Conservation (phyloP, 2,888 invertebrate species). For the Lepetodrilus schrolli region DNA sequence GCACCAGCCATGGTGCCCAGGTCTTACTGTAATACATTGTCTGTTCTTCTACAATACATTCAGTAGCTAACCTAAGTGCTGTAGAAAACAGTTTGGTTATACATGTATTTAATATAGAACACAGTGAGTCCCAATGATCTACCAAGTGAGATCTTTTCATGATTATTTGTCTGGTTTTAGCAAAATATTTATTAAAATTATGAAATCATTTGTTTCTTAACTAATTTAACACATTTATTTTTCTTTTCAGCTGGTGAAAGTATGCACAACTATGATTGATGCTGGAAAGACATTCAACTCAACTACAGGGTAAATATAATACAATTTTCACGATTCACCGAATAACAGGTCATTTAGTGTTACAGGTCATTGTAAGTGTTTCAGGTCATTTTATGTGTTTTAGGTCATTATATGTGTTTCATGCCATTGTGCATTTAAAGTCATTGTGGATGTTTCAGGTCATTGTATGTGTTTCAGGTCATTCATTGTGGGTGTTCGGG, state of each 20-base stretch:
- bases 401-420: too few relatives aligned
- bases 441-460: background rate
- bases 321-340: too few relatives aligned
- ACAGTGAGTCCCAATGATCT: background rate
- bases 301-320: slow-evolving; percentile 92
- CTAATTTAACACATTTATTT: background rate
- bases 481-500: slow-evolving; percentile 87
- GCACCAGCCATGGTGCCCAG: too few relatives aligned
- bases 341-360: too few relatives aligned
- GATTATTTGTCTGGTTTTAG: background rate
- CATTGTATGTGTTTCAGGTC: slow-evolving; percentile 80
- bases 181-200: too few relatives aligned
- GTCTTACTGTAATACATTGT: too few relatives aligned
- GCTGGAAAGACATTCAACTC: slow-evolving; percentile 92
- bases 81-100: background rate
- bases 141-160: background rate
- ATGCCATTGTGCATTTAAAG: background rate
- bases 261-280: slow-evolving; percentile 92
- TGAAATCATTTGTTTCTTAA: background rate
- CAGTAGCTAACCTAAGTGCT: too few relatives aligned
- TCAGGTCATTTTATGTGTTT: too few relatives aligned
- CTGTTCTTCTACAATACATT: too few relatives aligned
- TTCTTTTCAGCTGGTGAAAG: slow-evolving; percentile 82
- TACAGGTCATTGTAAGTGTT: too few relatives aligned
- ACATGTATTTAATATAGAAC: background rate